Percentiles rank a stretch among this genome's conserved stretches.
phyloP scores from a whole-genome alignment of 2,888 invertebrate species.

The Limenitis camilla region DNA sequence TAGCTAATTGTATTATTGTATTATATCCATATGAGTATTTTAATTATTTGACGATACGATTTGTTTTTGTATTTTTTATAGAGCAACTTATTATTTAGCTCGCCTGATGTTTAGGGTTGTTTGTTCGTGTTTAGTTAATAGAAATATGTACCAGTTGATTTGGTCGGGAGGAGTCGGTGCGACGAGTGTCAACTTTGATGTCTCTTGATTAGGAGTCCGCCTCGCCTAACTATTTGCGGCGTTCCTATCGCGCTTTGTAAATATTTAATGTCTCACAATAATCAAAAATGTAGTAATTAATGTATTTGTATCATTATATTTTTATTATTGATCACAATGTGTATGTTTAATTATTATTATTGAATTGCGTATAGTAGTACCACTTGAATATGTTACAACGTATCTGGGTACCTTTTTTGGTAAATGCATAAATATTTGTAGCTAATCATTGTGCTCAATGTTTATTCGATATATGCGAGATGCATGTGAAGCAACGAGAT shows the following conservation, averaged over 20 bases:
- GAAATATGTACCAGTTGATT: constrained; percentile 46
- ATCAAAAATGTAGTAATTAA: constrained; percentile 72
- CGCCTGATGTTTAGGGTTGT: constrained; percentile 51
- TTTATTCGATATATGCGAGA: too few relatives aligned
- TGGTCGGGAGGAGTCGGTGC: constrained; percentile 11
- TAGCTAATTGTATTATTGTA: constrained; percentile 53
- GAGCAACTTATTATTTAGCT: constrained; percentile 60
- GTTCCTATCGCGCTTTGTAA: constrained; percentile 70
- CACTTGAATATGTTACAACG: too few relatives aligned
- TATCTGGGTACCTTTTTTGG: too few relatives aligned
- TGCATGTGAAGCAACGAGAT: too few relatives aligned
- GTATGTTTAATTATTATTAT: constrained; percentile 61
- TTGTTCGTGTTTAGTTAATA: constrained; percentile 65
- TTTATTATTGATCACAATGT: constrained; percentile 72
- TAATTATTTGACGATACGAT: constrained; percentile 60
- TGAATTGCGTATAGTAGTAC: constrained; percentile 34
- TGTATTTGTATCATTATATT: constrained; percentile 75
- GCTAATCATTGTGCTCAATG: too few relatives aligned
- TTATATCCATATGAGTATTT: constrained; percentile 41
- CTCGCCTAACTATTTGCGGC: constrained; percentile 61
- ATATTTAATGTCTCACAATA: constrained; percentile 74
- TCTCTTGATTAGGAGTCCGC: constrained; percentile 52
- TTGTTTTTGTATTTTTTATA: constrained; percentile 39
- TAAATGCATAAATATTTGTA: too few relatives aligned
- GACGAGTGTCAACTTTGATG: constrained; percentile 28